These are phyloP conservation scores for Nothocercus nigrocapillus DNA, from an alignment of 2,113 vertebrate species.

Conservation along the genomic window DNA sequence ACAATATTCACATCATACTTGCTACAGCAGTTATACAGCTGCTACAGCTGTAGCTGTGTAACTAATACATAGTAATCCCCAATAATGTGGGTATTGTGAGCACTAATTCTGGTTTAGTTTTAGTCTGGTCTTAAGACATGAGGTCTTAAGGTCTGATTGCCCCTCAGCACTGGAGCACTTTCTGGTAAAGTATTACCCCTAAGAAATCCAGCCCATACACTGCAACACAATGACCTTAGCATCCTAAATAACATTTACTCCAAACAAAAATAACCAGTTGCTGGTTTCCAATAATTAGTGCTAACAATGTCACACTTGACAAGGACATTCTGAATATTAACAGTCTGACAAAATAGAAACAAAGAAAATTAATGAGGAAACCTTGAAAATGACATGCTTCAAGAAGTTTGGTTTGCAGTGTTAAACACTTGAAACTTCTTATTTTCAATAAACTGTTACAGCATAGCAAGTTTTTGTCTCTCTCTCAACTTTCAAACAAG, in stretches of 20 bases:
- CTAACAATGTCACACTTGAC: not conserved
- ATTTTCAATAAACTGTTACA: not conserved
- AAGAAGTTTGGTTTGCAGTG: not conserved
- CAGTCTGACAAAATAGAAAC: not conserved
- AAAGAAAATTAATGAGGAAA: not conserved
- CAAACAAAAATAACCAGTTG: not conserved
- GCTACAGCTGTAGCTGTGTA: too few species aligned
- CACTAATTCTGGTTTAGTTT: not conserved
- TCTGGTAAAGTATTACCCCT: not conserved
- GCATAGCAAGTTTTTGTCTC: not conserved
- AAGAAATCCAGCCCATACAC: not conserved
- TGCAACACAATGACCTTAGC: not conserved
- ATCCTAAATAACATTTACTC: not conserved
- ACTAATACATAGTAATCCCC: too few species aligned
- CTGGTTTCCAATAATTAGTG: not conserved
- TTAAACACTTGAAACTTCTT: not conserved
- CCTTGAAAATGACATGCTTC: not conserved
- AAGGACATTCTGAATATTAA: not conserved
- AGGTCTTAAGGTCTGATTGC: not conserved
- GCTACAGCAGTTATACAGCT: not conserved
- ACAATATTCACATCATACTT: not conserved
- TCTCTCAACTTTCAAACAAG: not conserved
- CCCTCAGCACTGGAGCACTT: not conserved
- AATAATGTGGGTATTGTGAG: too few species aligned
- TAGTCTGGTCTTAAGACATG: not conserved